A percentile compares a stretch with the other conserved stretches of the same genome.
These are phyloP conservation scores for Agrilus planipennis DNA, from an alignment of 1,140 invertebrate species.

Conservation along the genomic window DNA sequence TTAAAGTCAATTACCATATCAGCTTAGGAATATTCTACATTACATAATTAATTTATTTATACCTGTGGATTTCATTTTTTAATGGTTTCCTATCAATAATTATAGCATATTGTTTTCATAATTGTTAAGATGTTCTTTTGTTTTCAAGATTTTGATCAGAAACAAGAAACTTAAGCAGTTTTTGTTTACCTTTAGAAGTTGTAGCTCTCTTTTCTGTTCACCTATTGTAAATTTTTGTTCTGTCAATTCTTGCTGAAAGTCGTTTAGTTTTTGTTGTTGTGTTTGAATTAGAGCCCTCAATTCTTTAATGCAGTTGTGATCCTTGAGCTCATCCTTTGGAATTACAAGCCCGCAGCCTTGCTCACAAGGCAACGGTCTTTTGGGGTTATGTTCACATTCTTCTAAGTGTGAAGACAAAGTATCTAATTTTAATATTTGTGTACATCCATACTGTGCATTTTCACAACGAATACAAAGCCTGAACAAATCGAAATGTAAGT, in stretches of 20 bases:
- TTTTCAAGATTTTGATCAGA: too few relatives aligned
- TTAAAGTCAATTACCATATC: background rate
- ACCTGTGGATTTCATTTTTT: too few relatives aligned
- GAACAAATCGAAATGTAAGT: slow-evolving; percentile 14
- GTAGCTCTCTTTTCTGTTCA: slow-evolving; percentile 79
- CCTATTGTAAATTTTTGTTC: slow-evolving; percentile 79
- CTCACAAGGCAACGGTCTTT: slow-evolving; percentile 83
- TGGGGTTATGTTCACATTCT: slow-evolving; percentile 91
- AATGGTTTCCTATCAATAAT: too few relatives aligned
- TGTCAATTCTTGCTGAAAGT: slow-evolving; percentile 72
- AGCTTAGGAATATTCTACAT: too few relatives aligned
- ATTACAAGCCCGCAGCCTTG: slow-evolving; percentile 86
- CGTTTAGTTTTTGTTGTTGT: slow-evolving; percentile 73
- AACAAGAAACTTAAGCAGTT: too few relatives aligned
- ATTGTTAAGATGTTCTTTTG: too few relatives aligned
- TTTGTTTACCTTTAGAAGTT: slow-evolving; percentile 59
- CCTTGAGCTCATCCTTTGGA: slow-evolving; percentile 88
- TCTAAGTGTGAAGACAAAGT: slow-evolving; percentile 67
- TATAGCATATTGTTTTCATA: too few relatives aligned
- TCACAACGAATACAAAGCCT: slow-evolving; percentile 83
- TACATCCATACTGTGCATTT: slow-evolving; percentile 80
- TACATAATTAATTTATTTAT: too few relatives aligned
- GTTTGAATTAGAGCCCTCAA: slow-evolving; percentile 71
- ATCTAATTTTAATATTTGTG: slow-evolving; percentile 74
- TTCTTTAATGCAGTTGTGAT: slow-evolving; percentile 89